Conservation (phyloP, 2,797 vertebrate genomes). For the Alfaro cultratus region DNA sequence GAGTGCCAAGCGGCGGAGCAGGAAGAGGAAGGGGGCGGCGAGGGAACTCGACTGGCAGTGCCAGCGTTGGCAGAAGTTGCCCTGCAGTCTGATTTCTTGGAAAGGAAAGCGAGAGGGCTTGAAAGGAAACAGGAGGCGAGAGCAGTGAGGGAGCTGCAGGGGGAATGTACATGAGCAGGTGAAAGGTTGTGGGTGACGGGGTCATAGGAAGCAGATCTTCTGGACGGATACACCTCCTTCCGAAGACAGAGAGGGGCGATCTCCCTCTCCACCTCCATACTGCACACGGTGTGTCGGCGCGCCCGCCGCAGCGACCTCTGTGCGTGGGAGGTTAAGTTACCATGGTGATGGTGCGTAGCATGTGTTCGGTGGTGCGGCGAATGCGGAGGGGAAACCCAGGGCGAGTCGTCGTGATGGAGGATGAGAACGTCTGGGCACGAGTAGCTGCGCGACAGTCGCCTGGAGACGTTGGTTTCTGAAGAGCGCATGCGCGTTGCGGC, state of each 20-base stretch:
- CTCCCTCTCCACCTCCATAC: slow-evolving; percentile 84
- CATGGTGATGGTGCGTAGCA: slow-evolving; percentile 18
- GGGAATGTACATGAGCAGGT: slow-evolving; percentile 49
- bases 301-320: slow-evolving; percentile 65
- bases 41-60: slow-evolving; percentile 19
- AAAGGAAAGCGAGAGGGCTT: slow-evolving; percentile 83
- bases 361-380: slow-evolving; percentile 47
- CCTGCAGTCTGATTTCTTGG: slow-evolving; percentile 60
- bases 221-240: slow-evolving; percentile 88
- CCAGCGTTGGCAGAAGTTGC: slow-evolving; percentile 18
- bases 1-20: slow-evolving; percentile 48
- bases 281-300: slow-evolving; percentile 88
- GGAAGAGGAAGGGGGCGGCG: slow-evolving; percentile 40
- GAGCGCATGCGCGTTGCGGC: background rate
- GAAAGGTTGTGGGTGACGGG: slow-evolving; percentile 42
- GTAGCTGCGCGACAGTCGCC: slow-evolving; percentile 81
- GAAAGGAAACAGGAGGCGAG: slow-evolving; percentile 80
- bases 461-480: slow-evolving; percentile 38
- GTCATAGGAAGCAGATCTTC: slow-evolving; percentile 58
- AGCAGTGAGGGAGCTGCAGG: slow-evolving; percentile 70
- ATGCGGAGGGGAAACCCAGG: slow-evolving; percentile 40
- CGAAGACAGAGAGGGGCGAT: slow-evolving; percentile 86
- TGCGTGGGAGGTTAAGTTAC: slow-evolving; percentile 22
- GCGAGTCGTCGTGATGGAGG: slow-evolving; percentile 40
- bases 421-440: slow-evolving; percentile 87